phyloP scores from a whole-genome alignment of 2,888 invertebrate genomes.

The Chrysina gloriosa region DNA sequence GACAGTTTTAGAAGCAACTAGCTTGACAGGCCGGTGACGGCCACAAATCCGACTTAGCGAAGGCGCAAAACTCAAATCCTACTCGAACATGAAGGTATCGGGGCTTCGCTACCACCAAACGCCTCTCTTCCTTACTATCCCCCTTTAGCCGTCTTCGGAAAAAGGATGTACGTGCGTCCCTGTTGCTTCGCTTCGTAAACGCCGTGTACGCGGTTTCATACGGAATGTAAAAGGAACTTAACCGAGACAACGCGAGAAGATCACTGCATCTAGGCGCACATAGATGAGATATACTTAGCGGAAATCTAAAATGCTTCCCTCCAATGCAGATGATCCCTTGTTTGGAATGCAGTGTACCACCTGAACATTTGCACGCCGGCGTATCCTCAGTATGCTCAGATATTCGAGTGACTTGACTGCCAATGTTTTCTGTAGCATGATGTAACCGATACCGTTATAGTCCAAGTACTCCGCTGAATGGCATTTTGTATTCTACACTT shows the following conservation, averaged over 20 bases:
- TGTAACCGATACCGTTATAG: constrained; percentile 50
- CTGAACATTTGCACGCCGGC: constrained; percentile 54
- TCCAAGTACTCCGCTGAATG: constrained; percentile 40
- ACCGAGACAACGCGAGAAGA: constrained; percentile 36
- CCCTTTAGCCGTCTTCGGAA: background rate
- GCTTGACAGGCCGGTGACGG: constrained; percentile 53
- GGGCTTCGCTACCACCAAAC: constrained; percentile 11
- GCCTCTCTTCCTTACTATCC: background rate
- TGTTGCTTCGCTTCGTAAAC: background rate
- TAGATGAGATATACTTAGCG: constrained; percentile 46
- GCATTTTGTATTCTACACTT: constrained; percentile 19
- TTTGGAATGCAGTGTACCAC: constrained; percentile 54
- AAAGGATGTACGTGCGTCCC: too few species aligned
- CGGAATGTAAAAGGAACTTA: constrained; percentile 37
- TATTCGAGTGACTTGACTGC: constrained; percentile 53
- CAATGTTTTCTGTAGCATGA: constrained; percentile 52
- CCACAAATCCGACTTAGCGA: constrained; percentile 52
- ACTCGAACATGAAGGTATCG: constrained; percentile 42
- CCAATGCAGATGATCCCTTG: constrained; percentile 53
- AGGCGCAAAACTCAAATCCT: constrained; percentile 52
- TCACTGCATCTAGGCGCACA: constrained; percentile 36
- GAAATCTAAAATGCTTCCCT: constrained; percentile 51
- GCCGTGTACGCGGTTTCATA: constrained; percentile 26
- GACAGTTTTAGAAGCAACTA: constrained; percentile 52
- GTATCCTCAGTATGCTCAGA: constrained; percentile 49